phyloP scores from a whole-genome alignment of 2,888 invertebrate genomes.

The Pheosia gnoma region DNA sequence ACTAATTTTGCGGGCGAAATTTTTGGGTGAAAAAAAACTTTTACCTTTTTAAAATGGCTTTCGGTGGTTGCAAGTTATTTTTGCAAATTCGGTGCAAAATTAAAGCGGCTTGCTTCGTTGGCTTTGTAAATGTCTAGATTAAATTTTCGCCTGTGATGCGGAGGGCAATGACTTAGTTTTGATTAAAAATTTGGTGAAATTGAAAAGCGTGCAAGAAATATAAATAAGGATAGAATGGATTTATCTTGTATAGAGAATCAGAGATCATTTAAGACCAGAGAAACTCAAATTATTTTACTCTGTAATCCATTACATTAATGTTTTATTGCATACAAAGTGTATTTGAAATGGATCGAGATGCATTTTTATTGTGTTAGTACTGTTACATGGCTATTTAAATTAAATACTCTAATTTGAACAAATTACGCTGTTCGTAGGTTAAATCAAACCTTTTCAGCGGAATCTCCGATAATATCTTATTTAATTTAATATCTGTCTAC shows the following conservation, averaged over 20 bases:
- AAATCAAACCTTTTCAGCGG: too few relatives aligned
- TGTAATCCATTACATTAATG: too few relatives aligned
- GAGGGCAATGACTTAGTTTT: not conserved
- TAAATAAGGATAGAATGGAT: not conserved
- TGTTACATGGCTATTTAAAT: too few relatives aligned
- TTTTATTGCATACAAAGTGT: too few relatives aligned
- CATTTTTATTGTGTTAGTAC: too few relatives aligned
- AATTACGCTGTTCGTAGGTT: too few relatives aligned
- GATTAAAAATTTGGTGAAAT: not conserved
- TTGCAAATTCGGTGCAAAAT: not conserved
- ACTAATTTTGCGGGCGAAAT: conserved; percentile 15
- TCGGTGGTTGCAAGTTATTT: conserved; percentile 2
- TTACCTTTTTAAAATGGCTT: not conserved
- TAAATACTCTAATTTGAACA: too few relatives aligned
- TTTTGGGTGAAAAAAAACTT: conserved; percentile 2
- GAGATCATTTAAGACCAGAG: not conserved
- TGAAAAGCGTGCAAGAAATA: not conserved
- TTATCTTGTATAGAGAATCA: not conserved
- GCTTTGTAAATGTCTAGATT: not conserved
- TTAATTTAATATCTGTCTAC: too few relatives aligned
- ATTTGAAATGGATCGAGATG: too few relatives aligned
- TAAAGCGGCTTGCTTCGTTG: conserved; percentile 1
- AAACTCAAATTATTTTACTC: too few relatives aligned
- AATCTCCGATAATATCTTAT: too few relatives aligned
- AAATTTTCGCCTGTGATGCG: not conserved